Conservation (phyloP, 2,113 vertebrate species). For the Barnardius zonarius region DNA sequence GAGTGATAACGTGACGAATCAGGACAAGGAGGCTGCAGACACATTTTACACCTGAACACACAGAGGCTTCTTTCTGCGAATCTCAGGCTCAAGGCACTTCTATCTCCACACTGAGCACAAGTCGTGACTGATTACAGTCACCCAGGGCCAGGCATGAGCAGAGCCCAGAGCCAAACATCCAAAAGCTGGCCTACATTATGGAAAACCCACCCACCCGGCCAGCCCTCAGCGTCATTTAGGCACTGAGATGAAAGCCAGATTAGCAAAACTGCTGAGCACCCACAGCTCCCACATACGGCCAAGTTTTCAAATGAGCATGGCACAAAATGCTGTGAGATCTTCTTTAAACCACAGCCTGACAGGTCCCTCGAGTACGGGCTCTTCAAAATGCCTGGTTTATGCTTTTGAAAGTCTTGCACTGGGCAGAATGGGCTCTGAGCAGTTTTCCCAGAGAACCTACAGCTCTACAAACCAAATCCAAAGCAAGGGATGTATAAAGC, state of each 20-base stretch:
- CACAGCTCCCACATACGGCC: accelerated
- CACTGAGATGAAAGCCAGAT: background rate
- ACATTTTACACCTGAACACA: constrained; percentile 25
- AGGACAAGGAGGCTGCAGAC: background rate
- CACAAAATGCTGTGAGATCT: background rate
- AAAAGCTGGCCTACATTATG: background rate
- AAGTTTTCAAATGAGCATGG: background rate
- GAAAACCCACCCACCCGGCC: background rate
- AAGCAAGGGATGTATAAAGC: background rate
- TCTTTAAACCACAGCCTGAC: background rate
- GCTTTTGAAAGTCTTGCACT: background rate
- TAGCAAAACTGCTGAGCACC: background rate
- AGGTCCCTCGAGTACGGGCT: background rate
- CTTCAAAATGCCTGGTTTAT: background rate
- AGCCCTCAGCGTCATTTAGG: background rate
- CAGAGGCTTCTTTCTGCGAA: background rate
- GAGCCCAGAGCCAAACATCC: background rate
- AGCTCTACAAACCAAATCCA: background rate
- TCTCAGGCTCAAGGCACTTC: background rate
- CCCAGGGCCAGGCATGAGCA: background rate
- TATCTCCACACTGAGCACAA: background rate
- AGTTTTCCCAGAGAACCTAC: background rate
- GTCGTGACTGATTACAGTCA: background rate
- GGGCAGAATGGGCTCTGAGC: background rate
- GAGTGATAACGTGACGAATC: background rate